These are phyloP conservation scores for Porites divaricata DNA, from an alignment of 92 coral and sea anemone genomes.

Conservation along the genomic window DNA sequence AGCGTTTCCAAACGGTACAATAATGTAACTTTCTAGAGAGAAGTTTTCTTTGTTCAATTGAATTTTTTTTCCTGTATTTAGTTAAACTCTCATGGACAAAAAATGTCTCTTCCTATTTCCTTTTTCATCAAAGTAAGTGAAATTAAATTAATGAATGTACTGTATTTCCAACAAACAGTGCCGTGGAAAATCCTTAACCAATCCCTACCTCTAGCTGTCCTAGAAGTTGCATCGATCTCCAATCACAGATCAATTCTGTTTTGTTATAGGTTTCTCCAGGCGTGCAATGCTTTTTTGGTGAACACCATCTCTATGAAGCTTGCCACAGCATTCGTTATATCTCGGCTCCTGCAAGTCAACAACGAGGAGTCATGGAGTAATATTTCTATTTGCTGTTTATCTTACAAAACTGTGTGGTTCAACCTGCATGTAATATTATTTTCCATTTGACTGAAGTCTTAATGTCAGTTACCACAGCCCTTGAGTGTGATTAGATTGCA, in stretches of 20 bases:
- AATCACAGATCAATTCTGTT: neutral
- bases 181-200: neutral
- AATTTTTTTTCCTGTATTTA: no score
- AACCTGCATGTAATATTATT: no score
- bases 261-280: slow-evolving; percentile 26
- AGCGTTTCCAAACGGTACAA: no score
- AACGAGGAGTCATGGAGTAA: slow-evolving; percentile 40
- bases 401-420: no score
- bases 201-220: neutral
- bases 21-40: no score
- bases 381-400: no score
- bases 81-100: neutral
- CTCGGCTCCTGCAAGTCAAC: slow-evolving; percentile 29
- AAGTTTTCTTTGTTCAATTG: no score
- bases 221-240: neutral
- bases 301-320: slow-evolving; percentile 35
- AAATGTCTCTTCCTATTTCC: neutral
- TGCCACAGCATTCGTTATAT: slow-evolving; percentile 42
- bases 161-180: neutral
- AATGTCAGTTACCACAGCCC: no score
- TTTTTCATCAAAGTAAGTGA: slow-evolving; percentile 1
- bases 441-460: no score
- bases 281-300: slow-evolving; percentile 20
- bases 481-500: no score
- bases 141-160: neutral